Evolutionary conservation across 2,888 invertebrate species (phyloP), one percentile per base, ranked within the genome.

Genomic region (Mesorhabditis spiculigera): DNA sequence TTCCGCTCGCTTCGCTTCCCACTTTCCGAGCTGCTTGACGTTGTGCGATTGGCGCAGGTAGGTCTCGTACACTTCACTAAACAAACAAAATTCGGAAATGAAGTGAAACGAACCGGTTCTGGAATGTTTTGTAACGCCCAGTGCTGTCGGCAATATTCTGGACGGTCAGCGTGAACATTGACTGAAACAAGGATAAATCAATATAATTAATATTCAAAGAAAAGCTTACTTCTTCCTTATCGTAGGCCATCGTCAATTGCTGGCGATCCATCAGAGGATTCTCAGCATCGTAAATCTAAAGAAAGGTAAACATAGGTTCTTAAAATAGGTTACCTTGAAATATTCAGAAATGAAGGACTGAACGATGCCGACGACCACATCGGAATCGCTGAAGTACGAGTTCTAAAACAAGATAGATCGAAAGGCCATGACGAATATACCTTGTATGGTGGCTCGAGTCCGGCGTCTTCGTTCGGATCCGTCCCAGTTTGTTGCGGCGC

Each of bases 31-130:
- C 67, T 82, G 81, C 8, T 86, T 73, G 41, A 90, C 79, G 84
- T 90, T 90, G 71, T 90, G 87, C 63, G 89, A 88, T 44, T 87
- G 81, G 63, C 82, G 82, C 8, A 79, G 70, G 71, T 81, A 83
- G 43, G 70, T 66, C 45, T 50, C 44, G 69, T 71, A 80, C 66
- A 71, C 69, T 5, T 82, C 82, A n/a, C 83, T 83, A 69, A 50
- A 77, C 74, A 75, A 28, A 8, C n/a, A 69, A 45, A 13, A 69
- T 44, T 68, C 6, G n/a, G 43, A 28, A 13, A 28, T n/a, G 70
- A 68, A 68, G 41, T 16, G 10, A 16, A 65, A 73, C 80, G 73
- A 69, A 81, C 81, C 75, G 69, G 71, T 79, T 75, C 50, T 76
- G 75, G 67, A 75, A 77, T 66, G 75, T 58, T 16, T 67, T 50